These are phyloP conservation scores for Heterodera carotae DNA, from an alignment of 1,140 invertebrate genomes.

Conservation along the genomic window DNA sequence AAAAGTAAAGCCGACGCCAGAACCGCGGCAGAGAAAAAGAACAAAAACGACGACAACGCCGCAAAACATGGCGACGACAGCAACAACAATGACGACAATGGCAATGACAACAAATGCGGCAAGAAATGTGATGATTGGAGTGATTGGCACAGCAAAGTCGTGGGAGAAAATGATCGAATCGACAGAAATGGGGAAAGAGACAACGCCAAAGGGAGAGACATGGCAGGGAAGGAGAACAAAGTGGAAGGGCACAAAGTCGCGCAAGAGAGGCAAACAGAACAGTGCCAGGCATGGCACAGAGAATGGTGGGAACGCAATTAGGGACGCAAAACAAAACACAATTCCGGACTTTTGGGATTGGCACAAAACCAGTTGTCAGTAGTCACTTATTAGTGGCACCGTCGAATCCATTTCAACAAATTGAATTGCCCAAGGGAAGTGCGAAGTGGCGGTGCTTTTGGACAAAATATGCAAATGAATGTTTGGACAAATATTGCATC, in stretches of 20 bases:
- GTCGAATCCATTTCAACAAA: no score
- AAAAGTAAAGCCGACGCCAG: constrained; percentile 12
- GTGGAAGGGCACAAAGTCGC: not conserved
- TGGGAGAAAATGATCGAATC: not conserved
- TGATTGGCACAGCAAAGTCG: no score
- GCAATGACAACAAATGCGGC: not conserved
- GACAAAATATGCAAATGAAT: no score
- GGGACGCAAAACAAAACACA: not conserved
- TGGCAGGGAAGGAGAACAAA: constrained; percentile 1
- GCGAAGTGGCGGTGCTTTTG: no score
- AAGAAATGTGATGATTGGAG: not conserved
- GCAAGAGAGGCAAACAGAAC: no score
- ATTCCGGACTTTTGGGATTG: not conserved
- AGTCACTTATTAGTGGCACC: no score
- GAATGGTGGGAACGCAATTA: not conserved
- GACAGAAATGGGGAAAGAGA: constrained; percentile 1
- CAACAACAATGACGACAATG: constrained; percentile 21
- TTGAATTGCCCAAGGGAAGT: no score
- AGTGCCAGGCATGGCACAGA: not conserved
- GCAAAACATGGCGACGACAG: not conserved
- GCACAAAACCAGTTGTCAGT: not conserved
- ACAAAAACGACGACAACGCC: not conserved
- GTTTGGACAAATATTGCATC: not conserved
- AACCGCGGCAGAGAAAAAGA: not conserved
- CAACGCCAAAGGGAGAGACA: not conserved